Evolutionary conservation across 2,797 vertebrate genomes (phyloP).

Genomic region (Sebastes trivittatus): DNA sequence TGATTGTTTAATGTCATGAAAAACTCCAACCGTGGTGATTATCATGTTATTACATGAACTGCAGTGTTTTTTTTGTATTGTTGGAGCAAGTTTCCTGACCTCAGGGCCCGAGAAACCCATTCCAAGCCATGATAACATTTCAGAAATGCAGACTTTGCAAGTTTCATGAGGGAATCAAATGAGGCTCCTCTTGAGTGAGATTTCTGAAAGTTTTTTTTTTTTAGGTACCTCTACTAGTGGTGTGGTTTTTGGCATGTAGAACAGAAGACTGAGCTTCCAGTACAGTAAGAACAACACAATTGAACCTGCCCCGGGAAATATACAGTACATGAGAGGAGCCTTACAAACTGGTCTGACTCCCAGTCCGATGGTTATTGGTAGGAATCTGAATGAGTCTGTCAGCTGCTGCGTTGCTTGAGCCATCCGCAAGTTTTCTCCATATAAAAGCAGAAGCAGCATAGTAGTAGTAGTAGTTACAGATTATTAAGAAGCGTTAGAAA

Average conservation of each 20-base stretch:
- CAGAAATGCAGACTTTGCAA: not conserved
- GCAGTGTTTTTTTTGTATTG: not conserved
- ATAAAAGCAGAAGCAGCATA: not conserved
- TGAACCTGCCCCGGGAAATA: not conserved
- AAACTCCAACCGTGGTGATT: not conserved
- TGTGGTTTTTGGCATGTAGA: not conserved
- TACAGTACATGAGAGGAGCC: not conserved
- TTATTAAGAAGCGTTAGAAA: not conserved
- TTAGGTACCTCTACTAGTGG: not conserved
- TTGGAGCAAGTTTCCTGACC: not conserved
- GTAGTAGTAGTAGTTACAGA: not conserved
- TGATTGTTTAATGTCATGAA: not conserved
- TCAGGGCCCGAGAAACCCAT: not conserved
- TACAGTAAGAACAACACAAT: not conserved
- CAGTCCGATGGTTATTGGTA: constrained; percentile 20
- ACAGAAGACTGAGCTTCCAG: not conserved
- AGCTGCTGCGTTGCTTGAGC: constrained; percentile 5
- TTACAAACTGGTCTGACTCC: constrained; percentile 22
- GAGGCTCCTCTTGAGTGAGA: not conserved
- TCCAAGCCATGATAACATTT: not conserved
- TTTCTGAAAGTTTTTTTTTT: not conserved
- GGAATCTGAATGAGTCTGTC: not conserved
- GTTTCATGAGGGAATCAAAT: not conserved
- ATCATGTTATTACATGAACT: not conserved
- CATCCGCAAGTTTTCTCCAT: not conserved